phyloP scores from a whole-genome alignment of 2,113 vertebrate genomes.

The Hemiprocne comata region DNA sequence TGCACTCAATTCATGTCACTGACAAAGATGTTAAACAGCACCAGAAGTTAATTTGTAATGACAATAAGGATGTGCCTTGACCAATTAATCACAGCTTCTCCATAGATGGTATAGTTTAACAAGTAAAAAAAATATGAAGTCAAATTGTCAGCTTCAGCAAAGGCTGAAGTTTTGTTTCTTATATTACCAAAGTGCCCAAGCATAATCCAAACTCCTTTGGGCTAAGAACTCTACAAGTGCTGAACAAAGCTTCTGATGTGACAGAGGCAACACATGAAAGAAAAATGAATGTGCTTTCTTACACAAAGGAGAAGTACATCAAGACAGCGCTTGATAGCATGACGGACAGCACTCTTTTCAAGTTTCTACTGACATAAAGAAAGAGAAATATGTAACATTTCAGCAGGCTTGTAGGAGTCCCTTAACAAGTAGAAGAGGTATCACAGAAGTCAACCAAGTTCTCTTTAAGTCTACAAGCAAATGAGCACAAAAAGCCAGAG shows the following conservation, averaged over 20 bases:
- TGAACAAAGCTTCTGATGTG: not conserved
- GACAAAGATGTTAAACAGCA: too few relatives aligned
- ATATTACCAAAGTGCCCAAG: not conserved
- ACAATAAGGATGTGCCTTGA: not conserved
- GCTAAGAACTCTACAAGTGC: not conserved
- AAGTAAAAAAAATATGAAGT: not conserved
- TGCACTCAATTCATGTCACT: too few relatives aligned
- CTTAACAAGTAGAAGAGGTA: not conserved
- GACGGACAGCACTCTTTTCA: not conserved
- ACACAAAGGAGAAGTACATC: not conserved
- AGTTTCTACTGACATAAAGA: not conserved
- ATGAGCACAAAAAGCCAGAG: not conserved
- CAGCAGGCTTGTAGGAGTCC: not conserved
- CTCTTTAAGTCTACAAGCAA: not conserved
- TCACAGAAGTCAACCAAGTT: not conserved
- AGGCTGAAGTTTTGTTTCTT: not conserved
- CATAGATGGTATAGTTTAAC: not conserved
- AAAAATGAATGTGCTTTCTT: not conserved
- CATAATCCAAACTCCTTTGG: not conserved
- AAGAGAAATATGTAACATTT: not conserved
- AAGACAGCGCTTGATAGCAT: not conserved
- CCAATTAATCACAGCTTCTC: not conserved
- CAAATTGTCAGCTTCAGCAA: not conserved
- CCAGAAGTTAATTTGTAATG: not conserved
- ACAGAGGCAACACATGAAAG: constrained; percentile 10